Evolutionary conservation across 2,113 vertebrate species (phyloP).

Genomic region (Pseudopipra pipra): DNA sequence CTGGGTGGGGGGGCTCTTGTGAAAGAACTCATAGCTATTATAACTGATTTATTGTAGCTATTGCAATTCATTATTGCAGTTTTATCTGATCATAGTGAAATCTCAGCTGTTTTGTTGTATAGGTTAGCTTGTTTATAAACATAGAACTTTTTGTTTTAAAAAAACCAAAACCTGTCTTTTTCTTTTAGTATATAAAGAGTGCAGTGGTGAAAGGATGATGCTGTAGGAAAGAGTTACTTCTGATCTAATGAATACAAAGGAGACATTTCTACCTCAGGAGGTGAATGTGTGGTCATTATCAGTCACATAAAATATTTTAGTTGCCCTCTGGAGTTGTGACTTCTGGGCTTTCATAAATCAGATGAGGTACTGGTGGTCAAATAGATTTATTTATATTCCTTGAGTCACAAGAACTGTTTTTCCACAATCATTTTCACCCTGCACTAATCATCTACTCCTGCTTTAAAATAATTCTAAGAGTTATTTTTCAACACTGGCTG

Average conservation of each 20-base stretch:
- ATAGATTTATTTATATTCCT: not conserved
- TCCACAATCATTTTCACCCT: not conserved
- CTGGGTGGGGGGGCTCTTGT: not conserved
- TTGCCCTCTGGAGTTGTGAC: constrained; percentile 4
- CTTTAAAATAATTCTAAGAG: not conserved
- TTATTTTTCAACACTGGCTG: not conserved
- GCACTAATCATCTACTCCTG: not conserved
- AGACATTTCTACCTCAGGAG: not conserved
- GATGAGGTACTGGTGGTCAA: constrained; percentile 5
- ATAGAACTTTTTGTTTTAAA: not conserved
- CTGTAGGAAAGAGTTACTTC: not conserved
- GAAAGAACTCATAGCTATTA: not conserved
- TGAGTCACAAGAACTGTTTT: not conserved
- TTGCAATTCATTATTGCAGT: not conserved
- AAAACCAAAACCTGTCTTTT: not conserved
- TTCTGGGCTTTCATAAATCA: constrained; percentile 42
- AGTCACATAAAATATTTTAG: constrained; percentile 40
- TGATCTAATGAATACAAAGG: constrained; percentile 42
- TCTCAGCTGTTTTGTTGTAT: not conserved
- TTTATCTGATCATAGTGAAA: not conserved
- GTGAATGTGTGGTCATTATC: constrained; percentile 27
- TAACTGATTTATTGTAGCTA: not conserved
- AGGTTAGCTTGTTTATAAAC: not conserved
- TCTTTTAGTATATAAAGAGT: not conserved
- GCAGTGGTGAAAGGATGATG: not conserved